Conservation (phyloP, 1,140 invertebrate species). For the Meloidogyne chitwoodi region DNA sequence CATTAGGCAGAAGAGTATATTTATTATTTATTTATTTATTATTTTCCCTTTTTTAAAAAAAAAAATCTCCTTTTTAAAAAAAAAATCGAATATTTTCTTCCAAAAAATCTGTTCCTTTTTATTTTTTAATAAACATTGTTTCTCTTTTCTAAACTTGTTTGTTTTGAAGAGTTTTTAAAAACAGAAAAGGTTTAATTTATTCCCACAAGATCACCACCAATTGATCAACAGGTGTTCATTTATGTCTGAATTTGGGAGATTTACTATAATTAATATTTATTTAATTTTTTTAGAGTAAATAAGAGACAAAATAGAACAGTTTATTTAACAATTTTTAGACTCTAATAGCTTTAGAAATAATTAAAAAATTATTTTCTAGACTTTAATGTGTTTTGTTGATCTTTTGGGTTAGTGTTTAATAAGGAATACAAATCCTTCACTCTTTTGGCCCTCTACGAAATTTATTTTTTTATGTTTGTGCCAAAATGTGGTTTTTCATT, state of each 20-base stretch:
- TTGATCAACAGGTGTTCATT: not conserved
- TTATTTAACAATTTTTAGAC: too few species aligned
- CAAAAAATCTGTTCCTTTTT: not conserved
- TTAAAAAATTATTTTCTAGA: not conserved
- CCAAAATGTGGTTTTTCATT: not conserved
- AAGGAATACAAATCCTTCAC: not conserved
- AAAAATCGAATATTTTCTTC: not conserved
- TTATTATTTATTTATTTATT: not conserved
- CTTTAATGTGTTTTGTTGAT: not conserved
- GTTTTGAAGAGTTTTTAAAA: not conserved
- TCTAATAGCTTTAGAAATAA: too few species aligned
- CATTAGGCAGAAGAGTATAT: not conserved
- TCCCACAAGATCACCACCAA: not conserved
- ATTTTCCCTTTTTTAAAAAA: constrained; percentile 3
- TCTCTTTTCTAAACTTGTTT: not conserved
- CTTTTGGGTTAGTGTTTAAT: not conserved
- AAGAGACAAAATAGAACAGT: too few species aligned
- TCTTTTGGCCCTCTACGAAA: not conserved
- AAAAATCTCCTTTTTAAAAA: not conserved
- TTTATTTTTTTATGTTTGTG: not conserved
- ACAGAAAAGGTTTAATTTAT: not conserved
- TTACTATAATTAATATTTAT: too few species aligned
- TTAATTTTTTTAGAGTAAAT: too few species aligned
- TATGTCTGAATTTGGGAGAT: not conserved
- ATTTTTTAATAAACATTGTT: not conserved